Percentiles rank a stretch among this genome's conserved stretches.
These are phyloP conservation scores for Falco rusticolus DNA, from an alignment of 2,797 vertebrate species.

Conservation along the genomic window DNA sequence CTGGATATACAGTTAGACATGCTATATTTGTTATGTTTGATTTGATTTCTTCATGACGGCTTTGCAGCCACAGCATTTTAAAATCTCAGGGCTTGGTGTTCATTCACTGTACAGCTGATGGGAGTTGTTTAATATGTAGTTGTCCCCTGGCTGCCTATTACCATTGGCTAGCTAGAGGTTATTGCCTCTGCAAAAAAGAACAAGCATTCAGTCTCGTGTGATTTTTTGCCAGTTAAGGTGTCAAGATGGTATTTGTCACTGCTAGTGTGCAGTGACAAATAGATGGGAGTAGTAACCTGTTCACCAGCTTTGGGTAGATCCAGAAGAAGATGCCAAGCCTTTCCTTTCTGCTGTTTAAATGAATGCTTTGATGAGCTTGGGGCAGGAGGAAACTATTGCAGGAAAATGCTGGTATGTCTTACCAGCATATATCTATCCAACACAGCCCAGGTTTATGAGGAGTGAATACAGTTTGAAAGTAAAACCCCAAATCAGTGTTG, in stretches of 20 bases:
- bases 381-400: neutral
- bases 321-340: neutral
- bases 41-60: neutral
- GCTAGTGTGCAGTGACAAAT: neutral
- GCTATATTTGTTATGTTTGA: neutral
- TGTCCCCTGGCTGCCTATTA: neutral
- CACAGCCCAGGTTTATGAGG: neutral
- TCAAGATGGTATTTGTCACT: neutral
- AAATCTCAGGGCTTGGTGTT: neutral
- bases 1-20: neutral
- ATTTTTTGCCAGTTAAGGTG: neutral
- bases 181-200: neutral
- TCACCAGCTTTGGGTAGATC: neutral
- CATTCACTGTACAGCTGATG: neutral
- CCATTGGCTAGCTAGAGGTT: neutral
- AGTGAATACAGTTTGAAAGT: neutral
- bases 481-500: neutral
- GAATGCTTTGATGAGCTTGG: neutral
- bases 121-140: neutral
- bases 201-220: neutral
- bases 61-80: neutral
- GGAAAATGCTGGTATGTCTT: neutral
- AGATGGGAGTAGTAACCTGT: neutral
- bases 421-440: neutral
- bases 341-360: neutral